Base-by-base conservation (phyloP, 2,888 invertebrate species). In the Plemyria rubiginata region DNA sequence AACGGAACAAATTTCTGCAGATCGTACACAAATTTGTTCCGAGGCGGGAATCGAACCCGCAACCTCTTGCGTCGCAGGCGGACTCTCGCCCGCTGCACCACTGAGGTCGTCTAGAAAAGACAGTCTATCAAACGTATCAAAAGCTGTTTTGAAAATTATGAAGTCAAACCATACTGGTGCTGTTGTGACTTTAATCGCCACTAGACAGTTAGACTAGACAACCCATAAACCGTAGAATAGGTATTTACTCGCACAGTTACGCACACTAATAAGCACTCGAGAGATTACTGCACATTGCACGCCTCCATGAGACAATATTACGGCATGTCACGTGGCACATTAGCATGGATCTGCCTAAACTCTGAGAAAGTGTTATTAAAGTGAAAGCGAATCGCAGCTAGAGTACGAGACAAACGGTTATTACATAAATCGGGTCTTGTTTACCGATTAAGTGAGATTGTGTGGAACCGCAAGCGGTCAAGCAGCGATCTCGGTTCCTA, bases 301-400 rank as follows among this genome's bases (percentile, higher is more conserved):
- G 53, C 50, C 50, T 29, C 4, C 15, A 15, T 15, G 32, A 13
- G 53, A 66, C 62, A 66, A 59, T 62, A 62, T 41, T 50, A 50
- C 48, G 41, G 62, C 49, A 29, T 58, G 49, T 67, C 66, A 64
- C 61, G 60, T 64, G 54, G 51, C 36, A 69, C 69, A 69, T 74
- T 68, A 69, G 66, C 72, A 74, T 72, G 58, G 70, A 77, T 73
- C 70, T 69, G 75, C 77, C 81, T 73, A 84, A 85, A 86, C 75
- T 81, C 78, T 78, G 86, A 87, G 90, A 92, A 90, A 91, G 90
- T 79, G 74, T 76, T 82, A 82, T 82, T 84, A 83, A 74, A 79
- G 91, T 82, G 92, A 92, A 92, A 92, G 92, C 81, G 85, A 85
- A 83, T 76, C 83, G 76, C 82, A 80, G 76, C 79, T 82, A 77